These are phyloP conservation scores for Dysmachus trigonus DNA, from an alignment of 2,888 invertebrate genomes.

Conservation along the genomic window DNA sequence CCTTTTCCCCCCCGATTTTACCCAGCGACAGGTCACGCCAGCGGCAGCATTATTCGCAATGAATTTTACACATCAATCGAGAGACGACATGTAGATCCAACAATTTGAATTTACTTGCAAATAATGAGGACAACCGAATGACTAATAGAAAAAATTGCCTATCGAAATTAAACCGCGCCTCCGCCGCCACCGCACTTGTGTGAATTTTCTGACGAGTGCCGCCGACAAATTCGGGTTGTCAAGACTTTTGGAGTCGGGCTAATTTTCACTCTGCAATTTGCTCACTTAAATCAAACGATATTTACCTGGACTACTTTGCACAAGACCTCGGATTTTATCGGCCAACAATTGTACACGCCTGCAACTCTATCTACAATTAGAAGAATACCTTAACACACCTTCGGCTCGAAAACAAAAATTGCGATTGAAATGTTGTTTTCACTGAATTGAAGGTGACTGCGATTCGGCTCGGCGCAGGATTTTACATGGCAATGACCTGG, in stretches of 20 bases:
- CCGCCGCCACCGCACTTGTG: neutral
- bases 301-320: slow-evolving; percentile 26
- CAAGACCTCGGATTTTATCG: neutral
- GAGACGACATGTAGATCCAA: neutral
- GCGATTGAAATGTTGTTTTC: slow-evolving; percentile 45
- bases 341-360: neutral
- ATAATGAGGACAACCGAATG: neutral
- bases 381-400: slow-evolving; percentile 39
- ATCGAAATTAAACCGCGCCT: slow-evolving; percentile 10
- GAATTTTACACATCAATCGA: neutral
- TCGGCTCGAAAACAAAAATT: slow-evolving; percentile 48
- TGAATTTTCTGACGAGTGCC: neutral
- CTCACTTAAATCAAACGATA: slow-evolving; percentile 2
- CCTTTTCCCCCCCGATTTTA: neutral
- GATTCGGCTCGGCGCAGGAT: neutral
- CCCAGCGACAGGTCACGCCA: neutral
- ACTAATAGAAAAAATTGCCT: neutral
- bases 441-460: slow-evolving; percentile 35
- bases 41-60: neutral
- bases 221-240: neutral
- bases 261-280: neutral
- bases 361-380: slow-evolving; percentile 26
- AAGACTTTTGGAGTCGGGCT: neutral
- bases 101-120: neutral
- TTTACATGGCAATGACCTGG: slow-evolving; percentile 16